Evolutionary conservation across 1,140 invertebrate species (phyloP).

Genomic region (Drepana arcuata): DNA sequence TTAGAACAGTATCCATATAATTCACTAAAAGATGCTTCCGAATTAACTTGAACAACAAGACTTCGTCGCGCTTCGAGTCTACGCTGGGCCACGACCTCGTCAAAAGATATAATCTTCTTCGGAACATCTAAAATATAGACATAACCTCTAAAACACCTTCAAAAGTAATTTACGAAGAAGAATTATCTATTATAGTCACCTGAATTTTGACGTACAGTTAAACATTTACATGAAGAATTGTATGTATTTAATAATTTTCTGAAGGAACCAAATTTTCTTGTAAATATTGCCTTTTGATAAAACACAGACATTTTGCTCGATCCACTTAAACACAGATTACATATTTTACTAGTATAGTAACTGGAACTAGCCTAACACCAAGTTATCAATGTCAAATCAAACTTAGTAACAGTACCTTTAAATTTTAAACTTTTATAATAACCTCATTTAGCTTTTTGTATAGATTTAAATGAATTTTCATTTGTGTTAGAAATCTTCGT

Average conservation of each 20-base stretch:
- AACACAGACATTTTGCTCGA: slow-evolving; percentile 51
- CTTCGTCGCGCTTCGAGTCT: slow-evolving; percentile 74
- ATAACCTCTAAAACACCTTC: slow-evolving; percentile 47
- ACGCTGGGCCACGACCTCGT: slow-evolving; percentile 54
- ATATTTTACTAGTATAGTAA: no score
- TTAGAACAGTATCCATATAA: slow-evolving; percentile 76
- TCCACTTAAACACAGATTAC: no score
- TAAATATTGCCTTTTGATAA: slow-evolving; percentile 36
- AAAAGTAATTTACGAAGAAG: slow-evolving; percentile 5
- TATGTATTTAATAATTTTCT: slow-evolving; percentile 36
- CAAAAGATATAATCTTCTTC: slow-evolving; percentile 51
- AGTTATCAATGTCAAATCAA: no score
- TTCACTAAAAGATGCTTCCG: slow-evolving; percentile 74
- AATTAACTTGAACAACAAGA: slow-evolving; percentile 76
- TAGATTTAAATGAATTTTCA: no score
- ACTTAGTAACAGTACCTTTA: no score
- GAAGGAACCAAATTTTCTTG: slow-evolving; percentile 34
- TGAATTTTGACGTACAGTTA: slow-evolving; percentile 37
- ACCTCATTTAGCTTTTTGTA: no score
- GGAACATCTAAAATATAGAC: slow-evolving; percentile 52
- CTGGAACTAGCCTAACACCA: no score
- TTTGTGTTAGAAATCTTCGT: no score
- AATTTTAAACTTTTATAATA: no score
- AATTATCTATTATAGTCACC: slow-evolving; percentile 18
- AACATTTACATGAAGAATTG: slow-evolving; percentile 30